phyloP scores from a whole-genome alignment of 2,888 invertebrate genomes.

The Leptopilina myrica region DNA sequence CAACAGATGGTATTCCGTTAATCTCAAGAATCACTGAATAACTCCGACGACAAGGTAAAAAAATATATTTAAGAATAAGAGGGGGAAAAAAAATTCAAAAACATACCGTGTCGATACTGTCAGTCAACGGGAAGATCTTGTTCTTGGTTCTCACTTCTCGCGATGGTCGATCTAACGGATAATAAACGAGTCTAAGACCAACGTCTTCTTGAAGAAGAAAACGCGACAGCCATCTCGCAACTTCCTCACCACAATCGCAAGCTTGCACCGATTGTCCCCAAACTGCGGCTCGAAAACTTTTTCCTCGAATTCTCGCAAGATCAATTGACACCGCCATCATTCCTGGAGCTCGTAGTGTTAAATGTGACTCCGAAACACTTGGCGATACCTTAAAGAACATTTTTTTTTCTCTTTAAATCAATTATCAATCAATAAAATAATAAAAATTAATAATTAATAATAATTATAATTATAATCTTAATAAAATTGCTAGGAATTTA shows the following conservation, averaged over 20 bases:
- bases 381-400: slow-evolving; percentile 74
- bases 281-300: slow-evolving; percentile 77
- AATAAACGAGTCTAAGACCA: slow-evolving; percentile 81
- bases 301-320: slow-evolving; percentile 74
- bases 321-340: slow-evolving; percentile 80
- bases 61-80: not conserved
- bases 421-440: too few species aligned
- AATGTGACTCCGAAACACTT: slow-evolving; percentile 77
- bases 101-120: slow-evolving; percentile 66
- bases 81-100: slow-evolving; percentile 1
- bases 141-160: slow-evolving; percentile 67
- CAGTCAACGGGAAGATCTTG: slow-evolving; percentile 66
- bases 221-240: slow-evolving; percentile 85
- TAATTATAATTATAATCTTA: too few species aligned
- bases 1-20: slow-evolving; percentile 22
- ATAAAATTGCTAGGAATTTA: too few species aligned
- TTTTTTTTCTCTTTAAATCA: too few species aligned
- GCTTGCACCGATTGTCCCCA: slow-evolving; percentile 81
- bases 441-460: too few species aligned
- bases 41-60: not conserved
- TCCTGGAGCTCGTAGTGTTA: slow-evolving; percentile 79
- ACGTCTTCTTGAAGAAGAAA: slow-evolving; percentile 78
- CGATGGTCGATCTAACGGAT: slow-evolving; percentile 77
- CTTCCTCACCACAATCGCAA: slow-evolving; percentile 85
- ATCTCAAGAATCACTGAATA: not conserved